Evolutionary conservation across 2,888 invertebrate genomes (phyloP), one percentile per base, ranked within the genome.

Genomic region (Cybosia mesomella): DNA sequence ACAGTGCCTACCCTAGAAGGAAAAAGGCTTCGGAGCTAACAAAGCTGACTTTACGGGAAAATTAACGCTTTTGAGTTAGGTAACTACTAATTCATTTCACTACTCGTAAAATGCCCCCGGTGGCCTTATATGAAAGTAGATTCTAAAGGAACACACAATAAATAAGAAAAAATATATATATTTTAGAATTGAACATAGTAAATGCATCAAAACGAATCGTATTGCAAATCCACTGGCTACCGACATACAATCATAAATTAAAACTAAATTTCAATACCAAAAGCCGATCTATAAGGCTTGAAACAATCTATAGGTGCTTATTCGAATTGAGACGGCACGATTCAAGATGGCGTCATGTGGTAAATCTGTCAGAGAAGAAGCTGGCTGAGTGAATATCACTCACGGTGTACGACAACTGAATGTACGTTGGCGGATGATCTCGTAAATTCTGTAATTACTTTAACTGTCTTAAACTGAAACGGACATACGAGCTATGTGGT

Each of bases 401-500:
- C 87, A 85, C 85, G 78, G 66, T 82, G 83, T 82, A 73, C 83
- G 86, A 87, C 87, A 85, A 84, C 89, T 89, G 85, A 90, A 90
- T 90, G 88, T 86, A 80, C 75, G 73, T 73, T 63, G 54, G 73
- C 63, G 78, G 80, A 82, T 83, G 77, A 81, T 75, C 81, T 89
- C 89, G 88, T 91, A 89, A 89, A 90, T 83, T 86, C 81, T 72
- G 84, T 87, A 90, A 91, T 91, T 91, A 91, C 89, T 80, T 80
- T 74, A 80, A 86, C 84, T 82, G 79, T 76, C 81, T 85, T 84
- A n/a, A 79, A 85, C 80, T 79, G 74, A 80, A 64, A 21, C 64
- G 75, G 34, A 85, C 83, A 82, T 74, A 84, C 84, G 72, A 83
- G 10, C 34, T 54, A 28, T 54, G 4, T n/a, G 53, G 72, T n/a